Base-by-base conservation (phyloP, 2,113 vertebrate species). In the Neoarius graeffei region DNA sequence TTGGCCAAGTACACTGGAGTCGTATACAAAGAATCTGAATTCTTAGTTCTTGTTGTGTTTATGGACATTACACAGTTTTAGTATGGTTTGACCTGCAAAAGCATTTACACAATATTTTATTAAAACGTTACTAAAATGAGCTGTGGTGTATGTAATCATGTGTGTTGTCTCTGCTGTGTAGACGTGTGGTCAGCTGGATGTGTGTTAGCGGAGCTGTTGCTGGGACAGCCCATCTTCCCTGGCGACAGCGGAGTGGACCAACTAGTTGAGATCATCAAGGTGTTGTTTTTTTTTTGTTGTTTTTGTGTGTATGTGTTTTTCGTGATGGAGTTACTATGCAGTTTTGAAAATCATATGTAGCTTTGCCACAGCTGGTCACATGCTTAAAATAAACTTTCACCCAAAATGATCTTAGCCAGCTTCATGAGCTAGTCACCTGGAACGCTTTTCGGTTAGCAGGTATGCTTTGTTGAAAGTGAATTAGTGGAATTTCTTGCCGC, bases 121-220 rank as follows among this genome's bases (percentile, higher is more conserved):
- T 69, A 14, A 14, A 13, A 14, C n/a, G 14, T 19, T 1, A 19
- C 35, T 42, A 5, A 84, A 27, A 64, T 77, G 20, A 17, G 42
- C 11, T 4, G 9, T 19, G 1, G 19, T 76, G 60, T 60, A 4
- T 74, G 15, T 89, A 23, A 48, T 6, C 56, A 0, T 30, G 4
- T 11, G 15, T 30, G 19, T 4, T 8, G 64, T 56, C 42, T 80
- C 69, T 88, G 19, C 5, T 54, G 14, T 84, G 17, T 19, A 97
- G 97, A 97, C 86, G 96, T 97, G 87, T 97, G 97, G 97, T 97
- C 97, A 91, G 97, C 97, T 83, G 97, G 97, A 87, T 97, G 97
- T 88, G 97, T 97, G 57, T 92, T 97, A 93, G 97, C 97, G 50
- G 97, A 97, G 90, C 95, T 97, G 87, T 96, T 97, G 91, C 94